Evolutionary conservation across 2,113 vertebrate species (phyloP), one percentile per base, ranked within the genome.

Genomic region (Astatotilapia flaviijosephi): DNA sequence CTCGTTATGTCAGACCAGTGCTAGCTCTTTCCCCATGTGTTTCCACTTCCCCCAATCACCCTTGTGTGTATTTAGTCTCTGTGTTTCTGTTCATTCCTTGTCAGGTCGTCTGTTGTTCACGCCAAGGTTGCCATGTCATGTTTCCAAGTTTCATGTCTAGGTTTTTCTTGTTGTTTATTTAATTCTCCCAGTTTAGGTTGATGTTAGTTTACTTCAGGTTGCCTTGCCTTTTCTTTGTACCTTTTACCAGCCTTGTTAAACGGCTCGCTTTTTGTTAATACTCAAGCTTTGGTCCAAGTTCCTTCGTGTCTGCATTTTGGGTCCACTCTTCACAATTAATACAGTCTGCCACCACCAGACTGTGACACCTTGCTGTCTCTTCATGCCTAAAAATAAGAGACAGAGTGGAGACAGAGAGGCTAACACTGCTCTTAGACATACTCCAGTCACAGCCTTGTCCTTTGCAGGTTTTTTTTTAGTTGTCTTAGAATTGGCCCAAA

Each of bases 151-250:
- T 47, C 45, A 47, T 15, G 14, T 15, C 14, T 15, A 47, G 6
- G 45, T 15, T 47, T 47, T 17, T 47, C 45, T 47, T 47, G 4
- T 47, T 47, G 45, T 47, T 47, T 17, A 7, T 47, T 47, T 47
- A 47, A 15, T 49, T 49, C 15, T 49, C 45, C 15, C 45, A 49
- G 45, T 49, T 49, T 49, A 49, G 45, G 45, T 49, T 49, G 7
- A 49, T 0, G 15, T 49, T 49, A 49, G 15, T 0, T 51, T 51
- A 9, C 47, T 51, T 19, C 47, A 51, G 47, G 1, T 51, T 51
- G 17, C 47, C 47, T 19, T 51, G 7, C 47, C 47, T 0, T 51
- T 19, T 51, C 47, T 19, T 51, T 51, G 17, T 51, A 9, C 47
- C 1, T 51, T 51, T 51, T n/a, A 51, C 19, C 49, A 51, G 49